Percentiles rank a stretch among this genome's conserved stretches.
Conservation (phyloP, 2,888 invertebrate species). For the Erebia ligea region DNA sequence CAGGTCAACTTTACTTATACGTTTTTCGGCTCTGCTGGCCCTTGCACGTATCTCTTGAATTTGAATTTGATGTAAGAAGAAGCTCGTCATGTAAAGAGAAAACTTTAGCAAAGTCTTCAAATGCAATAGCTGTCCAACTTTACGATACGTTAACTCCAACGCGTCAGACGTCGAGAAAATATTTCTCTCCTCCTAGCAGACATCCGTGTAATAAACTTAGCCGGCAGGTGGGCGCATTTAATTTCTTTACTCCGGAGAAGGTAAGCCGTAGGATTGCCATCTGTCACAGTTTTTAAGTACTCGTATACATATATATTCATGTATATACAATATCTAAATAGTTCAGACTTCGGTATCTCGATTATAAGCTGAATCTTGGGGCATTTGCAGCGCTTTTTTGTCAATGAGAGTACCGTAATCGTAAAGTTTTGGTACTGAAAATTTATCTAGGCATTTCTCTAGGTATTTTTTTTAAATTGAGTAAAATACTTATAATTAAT, state of each 20-base stretch:
- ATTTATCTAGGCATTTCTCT: too few species aligned
- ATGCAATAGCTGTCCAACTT: constrained; percentile 27
- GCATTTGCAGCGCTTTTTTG: too few species aligned
- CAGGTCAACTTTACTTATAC: too few species aligned
- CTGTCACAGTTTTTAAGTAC: not conserved
- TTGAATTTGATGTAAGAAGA: not conserved
- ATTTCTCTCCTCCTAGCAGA: constrained; percentile 41
- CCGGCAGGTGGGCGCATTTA: constrained; percentile 35
- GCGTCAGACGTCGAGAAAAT: constrained; percentile 24
- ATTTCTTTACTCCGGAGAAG: constrained; percentile 30
- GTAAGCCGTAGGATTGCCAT: constrained; percentile 1
- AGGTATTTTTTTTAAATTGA: too few species aligned
- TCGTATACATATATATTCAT: too few species aligned
- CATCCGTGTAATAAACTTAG: constrained; percentile 62
- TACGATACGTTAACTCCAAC: constrained; percentile 28
- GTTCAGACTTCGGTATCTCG: too few species aligned
- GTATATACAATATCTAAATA: too few species aligned
- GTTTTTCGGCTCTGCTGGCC: not conserved
- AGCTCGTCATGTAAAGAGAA: constrained; percentile 2
- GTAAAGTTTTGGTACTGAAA: too few species aligned
- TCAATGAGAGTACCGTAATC: too few species aligned
- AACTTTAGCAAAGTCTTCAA: constrained; percentile 9
- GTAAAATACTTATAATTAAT: too few species aligned
- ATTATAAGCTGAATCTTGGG: too few species aligned
- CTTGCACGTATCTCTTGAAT: not conserved